Conservation (phyloP, 2,888 invertebrate genomes). For the Noctua janthe region DNA sequence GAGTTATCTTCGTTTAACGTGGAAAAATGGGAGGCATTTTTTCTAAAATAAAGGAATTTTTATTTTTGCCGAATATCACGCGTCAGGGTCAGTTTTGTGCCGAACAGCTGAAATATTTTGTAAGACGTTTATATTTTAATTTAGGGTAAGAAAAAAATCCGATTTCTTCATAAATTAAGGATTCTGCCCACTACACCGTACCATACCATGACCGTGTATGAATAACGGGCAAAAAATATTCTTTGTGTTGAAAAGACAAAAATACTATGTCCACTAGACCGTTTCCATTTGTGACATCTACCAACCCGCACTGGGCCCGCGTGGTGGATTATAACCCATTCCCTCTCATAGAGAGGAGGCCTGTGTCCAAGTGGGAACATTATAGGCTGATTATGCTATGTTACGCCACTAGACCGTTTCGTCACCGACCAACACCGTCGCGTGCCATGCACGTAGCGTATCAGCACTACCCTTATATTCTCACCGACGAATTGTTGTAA, state of each 20-base stretch:
- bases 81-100: slow-evolving; percentile 18
- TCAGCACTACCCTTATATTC: too few species aligned
- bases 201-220: neutral
- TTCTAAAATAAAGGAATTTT: slow-evolving; percentile 20
- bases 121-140: slow-evolving; percentile 9
- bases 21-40: slow-evolving; percentile 45
- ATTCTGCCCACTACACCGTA: neutral
- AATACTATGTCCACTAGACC: neutral
- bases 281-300: neutral
- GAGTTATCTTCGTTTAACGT: slow-evolving; percentile 42
- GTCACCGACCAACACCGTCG: too few species aligned
- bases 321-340: too few species aligned
- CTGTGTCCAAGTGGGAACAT: too few species aligned
- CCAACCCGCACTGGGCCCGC: too few species aligned
- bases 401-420: neutral
- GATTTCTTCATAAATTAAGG: neutral
- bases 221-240: neutral
- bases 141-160: neutral
- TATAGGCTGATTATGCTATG: too few species aligned
- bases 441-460: too few species aligned
- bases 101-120: slow-evolving; percentile 18
- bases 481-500: too few species aligned
- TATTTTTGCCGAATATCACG: slow-evolving; percentile 28
- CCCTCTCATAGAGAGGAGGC: too few species aligned
- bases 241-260: neutral